These are phyloP conservation scores for Tursiops truncatus DNA, from an alignment of 2,113 vertebrate genomes.

Conservation along the genomic window DNA sequence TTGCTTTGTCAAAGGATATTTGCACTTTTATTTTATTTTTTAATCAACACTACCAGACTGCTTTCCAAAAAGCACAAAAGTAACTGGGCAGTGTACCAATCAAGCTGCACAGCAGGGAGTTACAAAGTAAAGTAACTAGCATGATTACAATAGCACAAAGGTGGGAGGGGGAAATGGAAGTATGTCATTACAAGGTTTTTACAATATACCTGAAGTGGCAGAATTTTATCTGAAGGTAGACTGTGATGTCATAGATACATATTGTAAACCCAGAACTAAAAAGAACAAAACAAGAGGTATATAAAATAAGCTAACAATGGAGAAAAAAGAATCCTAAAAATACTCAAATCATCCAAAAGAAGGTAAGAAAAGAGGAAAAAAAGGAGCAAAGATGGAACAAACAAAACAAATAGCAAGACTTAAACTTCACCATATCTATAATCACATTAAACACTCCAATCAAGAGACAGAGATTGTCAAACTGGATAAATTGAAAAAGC, in stretches of 20 bases:
- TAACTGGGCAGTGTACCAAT: not conserved
- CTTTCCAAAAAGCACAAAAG: not conserved
- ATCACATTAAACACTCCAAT: not conserved
- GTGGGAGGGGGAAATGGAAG: not conserved
- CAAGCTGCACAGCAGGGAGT: not conserved
- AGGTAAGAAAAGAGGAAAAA: not conserved
- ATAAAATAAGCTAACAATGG: not conserved
- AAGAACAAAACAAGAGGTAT: not conserved
- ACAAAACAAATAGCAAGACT: not conserved
- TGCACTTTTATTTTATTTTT: not conserved
- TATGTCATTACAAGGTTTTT: not conserved
- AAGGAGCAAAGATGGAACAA: not conserved
- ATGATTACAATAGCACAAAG: not conserved
- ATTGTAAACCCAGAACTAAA: not conserved
- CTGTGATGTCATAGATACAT: too few species aligned
- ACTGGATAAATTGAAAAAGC: not conserved
- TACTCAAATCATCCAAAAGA: not conserved
- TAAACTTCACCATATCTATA: not conserved
- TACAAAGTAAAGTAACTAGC: too few species aligned
- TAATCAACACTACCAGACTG: not conserved
- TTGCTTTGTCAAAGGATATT: constrained; percentile 20
- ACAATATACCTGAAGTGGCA: not conserved
- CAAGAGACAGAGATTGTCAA: not conserved
- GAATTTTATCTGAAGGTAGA: not conserved
- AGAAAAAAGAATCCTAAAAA: not conserved